Percentiles rank a stretch among this genome's conserved stretches.
phyloP scores from a whole-genome alignment of 2,797 vertebrate genomes.

The Limosa lapponica region DNA sequence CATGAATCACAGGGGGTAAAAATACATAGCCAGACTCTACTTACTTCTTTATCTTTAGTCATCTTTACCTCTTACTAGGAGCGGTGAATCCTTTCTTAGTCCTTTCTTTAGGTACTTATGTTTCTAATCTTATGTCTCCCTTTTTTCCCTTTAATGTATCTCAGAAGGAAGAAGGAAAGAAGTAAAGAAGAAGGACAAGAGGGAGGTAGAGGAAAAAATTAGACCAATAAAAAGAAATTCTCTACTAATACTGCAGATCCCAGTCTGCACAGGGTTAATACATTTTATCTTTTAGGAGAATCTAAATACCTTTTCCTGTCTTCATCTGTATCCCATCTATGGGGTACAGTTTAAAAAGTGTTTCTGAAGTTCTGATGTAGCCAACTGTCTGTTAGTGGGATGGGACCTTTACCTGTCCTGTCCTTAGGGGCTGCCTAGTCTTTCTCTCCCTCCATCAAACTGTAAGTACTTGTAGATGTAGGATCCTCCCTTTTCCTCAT shows the following conservation, averaged over 20 bases:
- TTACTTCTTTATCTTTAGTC: not conserved
- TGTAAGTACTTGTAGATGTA: slow-evolving; percentile 59
- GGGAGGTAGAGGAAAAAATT: slow-evolving; percentile 43
- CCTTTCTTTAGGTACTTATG: slow-evolving; percentile 24
- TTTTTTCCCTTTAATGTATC: slow-evolving; percentile 52
- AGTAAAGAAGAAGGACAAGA: slow-evolving; percentile 65
- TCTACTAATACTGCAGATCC: not conserved
- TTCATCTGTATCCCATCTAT: not conserved
- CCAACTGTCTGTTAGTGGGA: not conserved
- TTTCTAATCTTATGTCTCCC: slow-evolving; percentile 70
- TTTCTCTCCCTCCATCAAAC: slow-evolving; percentile 62
- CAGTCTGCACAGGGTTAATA: not conserved
- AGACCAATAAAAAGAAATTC: not conserved
- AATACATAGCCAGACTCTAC: slow-evolving; percentile 37
- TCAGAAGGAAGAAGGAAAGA: slow-evolving; percentile 66
- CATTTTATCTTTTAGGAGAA: slow-evolving; percentile 7
- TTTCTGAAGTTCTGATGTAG: not conserved
- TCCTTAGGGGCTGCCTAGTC: not conserved
- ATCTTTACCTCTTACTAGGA: slow-evolving; percentile 40
- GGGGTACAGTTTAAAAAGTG: not conserved
- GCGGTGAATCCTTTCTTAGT: slow-evolving; percentile 12
- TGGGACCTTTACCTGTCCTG: not conserved
- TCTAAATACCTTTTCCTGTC: not conserved
- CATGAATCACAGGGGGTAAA: slow-evolving; percentile 68
- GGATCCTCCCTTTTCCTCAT: not conserved